Evolutionary conservation across 2,113 vertebrate species (phyloP).

Genomic region (Pseudois nayaur): DNA sequence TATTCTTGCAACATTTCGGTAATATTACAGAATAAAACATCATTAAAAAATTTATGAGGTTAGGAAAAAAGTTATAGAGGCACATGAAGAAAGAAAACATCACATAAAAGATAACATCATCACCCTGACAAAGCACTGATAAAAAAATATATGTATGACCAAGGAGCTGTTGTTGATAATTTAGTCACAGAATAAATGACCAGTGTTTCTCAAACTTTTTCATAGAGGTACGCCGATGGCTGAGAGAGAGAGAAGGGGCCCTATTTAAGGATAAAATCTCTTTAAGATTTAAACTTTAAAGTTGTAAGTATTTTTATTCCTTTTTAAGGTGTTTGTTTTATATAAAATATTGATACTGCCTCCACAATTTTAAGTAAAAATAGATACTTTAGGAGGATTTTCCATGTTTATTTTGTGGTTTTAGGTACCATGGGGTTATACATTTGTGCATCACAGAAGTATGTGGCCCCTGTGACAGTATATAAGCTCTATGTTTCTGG

Average conservation of each 20-base stretch:
- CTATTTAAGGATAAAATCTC: neutral
- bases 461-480: neutral
- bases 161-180: neutral
- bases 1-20: neutral
- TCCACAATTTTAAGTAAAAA: neutral
- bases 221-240: neutral
- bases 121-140: neutral
- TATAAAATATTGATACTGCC: neutral
- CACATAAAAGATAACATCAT: neutral
- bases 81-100: neutral
- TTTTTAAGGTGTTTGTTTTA: neutral
- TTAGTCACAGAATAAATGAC: neutral
- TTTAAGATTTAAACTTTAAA: conserved; percentile 24
- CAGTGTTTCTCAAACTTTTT: neutral
- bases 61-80: neutral
- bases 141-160: neutral
- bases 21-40: neutral
- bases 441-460: neutral
- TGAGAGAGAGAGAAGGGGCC: neutral
- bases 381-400: neutral
- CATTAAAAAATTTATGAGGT: neutral
- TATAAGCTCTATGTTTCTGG: neutral
- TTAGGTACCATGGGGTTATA: neutral
- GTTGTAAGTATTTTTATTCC: neutral
- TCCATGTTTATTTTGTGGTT: neutral